Evolutionary conservation across 2,888 invertebrate species (phyloP).

Genomic region (Penaeus monodon): DNA sequence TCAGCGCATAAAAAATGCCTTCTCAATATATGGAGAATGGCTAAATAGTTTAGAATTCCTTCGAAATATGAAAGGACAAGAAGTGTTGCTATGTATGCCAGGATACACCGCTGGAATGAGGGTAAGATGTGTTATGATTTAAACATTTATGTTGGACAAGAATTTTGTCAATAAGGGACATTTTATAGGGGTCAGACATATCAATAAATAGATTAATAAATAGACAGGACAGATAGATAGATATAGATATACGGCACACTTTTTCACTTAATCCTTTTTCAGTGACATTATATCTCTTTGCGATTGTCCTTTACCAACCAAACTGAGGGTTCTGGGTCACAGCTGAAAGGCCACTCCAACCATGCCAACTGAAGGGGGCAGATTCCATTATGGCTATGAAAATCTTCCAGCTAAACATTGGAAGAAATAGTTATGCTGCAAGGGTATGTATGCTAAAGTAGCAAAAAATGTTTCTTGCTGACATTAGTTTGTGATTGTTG

Average conservation of each 20-base stretch:
- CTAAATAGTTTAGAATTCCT: constrained; percentile 89
- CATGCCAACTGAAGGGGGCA: constrained; percentile 72
- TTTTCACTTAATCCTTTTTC: too few relatives aligned
- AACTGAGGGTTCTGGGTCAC: constrained; percentile 74
- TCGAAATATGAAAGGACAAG: constrained; percentile 75
- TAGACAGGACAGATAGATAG: too few relatives aligned
- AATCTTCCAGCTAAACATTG: constrained; percentile 65
- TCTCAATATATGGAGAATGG: constrained; percentile 83
- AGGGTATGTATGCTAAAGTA: constrained; percentile 34
- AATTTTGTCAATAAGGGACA: too few relatives aligned
- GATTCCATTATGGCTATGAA: constrained; percentile 59
- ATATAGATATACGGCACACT: too few relatives aligned
- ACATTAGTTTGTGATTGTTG: too few relatives aligned
- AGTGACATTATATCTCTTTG: not conserved
- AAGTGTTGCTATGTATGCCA: constrained; percentile 82
- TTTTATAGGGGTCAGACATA: too few relatives aligned
- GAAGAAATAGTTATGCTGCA: constrained; percentile 66
- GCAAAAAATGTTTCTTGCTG: not conserved
- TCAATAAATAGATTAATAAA: too few relatives aligned
- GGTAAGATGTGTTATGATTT: constrained; percentile 68
- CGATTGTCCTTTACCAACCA: constrained; percentile 71
- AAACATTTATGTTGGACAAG: not conserved
- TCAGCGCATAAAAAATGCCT: constrained; percentile 88
- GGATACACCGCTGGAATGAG: constrained; percentile 89
- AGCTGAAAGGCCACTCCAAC: constrained; percentile 75